Conservation (phyloP, 2,797 vertebrate species). For the Smutsia temminckii region DNA sequence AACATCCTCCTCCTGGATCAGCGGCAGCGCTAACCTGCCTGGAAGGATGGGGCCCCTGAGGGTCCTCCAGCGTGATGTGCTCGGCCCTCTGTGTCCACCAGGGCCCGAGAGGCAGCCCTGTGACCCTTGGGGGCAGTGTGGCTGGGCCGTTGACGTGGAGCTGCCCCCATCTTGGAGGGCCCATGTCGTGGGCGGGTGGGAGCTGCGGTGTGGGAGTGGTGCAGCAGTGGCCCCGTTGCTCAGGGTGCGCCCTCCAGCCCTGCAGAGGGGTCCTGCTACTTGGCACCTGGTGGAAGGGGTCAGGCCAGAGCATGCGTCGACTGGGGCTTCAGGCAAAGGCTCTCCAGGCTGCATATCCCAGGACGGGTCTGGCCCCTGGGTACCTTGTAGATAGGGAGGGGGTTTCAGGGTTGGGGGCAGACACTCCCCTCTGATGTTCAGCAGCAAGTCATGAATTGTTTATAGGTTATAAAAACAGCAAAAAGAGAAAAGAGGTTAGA, state of each 20-base stretch:
- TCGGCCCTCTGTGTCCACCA: not conserved
- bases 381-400: accelerated
- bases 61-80: accelerated
- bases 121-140: accelerated
- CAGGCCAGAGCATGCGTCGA: not conserved
- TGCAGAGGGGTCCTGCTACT: not conserved
- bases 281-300: not conserved
- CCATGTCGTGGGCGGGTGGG: accelerated
- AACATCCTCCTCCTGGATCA: not conserved
- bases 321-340: not conserved
- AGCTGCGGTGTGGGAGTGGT: accelerated
- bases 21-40: not conserved
- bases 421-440: not conserved
- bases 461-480: not conserved
- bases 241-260: not conserved
- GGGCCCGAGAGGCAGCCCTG: not conserved
- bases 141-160: not conserved
- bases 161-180: accelerated
- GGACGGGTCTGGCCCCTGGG: not conserved
- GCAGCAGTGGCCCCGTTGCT: accelerated
- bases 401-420: accelerated
- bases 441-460: not conserved
- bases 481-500: not conserved
- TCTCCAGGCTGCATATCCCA: not conserved
- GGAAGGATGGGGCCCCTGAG: no score